These are phyloP conservation scores for Diplazon laetatorius DNA, from an alignment of 2,888 invertebrate genomes.

Conservation along the genomic window DNA sequence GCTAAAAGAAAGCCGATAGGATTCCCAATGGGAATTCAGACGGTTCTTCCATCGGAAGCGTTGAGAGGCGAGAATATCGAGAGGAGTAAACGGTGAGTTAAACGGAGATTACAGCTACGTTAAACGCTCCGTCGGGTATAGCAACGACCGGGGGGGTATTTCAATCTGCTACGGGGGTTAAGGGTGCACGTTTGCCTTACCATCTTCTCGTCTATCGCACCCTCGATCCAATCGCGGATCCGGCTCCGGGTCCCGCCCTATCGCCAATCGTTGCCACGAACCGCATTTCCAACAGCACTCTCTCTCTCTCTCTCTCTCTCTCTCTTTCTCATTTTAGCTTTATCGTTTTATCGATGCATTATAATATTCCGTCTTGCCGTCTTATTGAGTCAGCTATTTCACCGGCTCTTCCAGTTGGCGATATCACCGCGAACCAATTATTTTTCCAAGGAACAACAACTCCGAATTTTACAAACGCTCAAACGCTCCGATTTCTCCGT, in stretches of 20 bases:
- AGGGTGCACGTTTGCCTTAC: constrained; percentile 57
- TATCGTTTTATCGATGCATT: background rate
- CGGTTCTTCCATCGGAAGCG: constrained; percentile 17
- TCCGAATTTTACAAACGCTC: constrained; percentile 73
- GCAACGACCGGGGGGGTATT: constrained; percentile 53
- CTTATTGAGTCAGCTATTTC: constrained; percentile 31
- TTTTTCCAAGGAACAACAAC: constrained; percentile 56
- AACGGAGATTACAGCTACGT: constrained; percentile 64
- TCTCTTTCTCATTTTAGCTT: background rate
- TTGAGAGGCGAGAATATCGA: constrained; percentile 51
- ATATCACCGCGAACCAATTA: background rate
- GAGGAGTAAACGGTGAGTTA: constrained; percentile 62
- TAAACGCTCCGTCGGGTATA: constrained; percentile 63
- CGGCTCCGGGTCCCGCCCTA: constrained; percentile 68
- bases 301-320: constrained; percentile 14
- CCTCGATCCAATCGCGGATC: constrained; percentile 72
- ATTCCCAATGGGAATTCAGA: constrained; percentile 41
- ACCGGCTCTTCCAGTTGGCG: constrained; percentile 13
- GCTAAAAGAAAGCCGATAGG: constrained; percentile 61
- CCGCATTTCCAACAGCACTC: constrained; percentile 20
- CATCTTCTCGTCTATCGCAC: constrained; percentile 61
- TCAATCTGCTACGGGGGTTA: constrained; percentile 61
- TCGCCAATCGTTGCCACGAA: constrained; percentile 66
- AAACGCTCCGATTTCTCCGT: constrained; percentile 73
- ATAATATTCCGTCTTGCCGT: background rate